These are phyloP conservation scores for Drosophila nr. fundita DNA, from an alignment of 2,888 invertebrate genomes.

Conservation along the genomic window DNA sequence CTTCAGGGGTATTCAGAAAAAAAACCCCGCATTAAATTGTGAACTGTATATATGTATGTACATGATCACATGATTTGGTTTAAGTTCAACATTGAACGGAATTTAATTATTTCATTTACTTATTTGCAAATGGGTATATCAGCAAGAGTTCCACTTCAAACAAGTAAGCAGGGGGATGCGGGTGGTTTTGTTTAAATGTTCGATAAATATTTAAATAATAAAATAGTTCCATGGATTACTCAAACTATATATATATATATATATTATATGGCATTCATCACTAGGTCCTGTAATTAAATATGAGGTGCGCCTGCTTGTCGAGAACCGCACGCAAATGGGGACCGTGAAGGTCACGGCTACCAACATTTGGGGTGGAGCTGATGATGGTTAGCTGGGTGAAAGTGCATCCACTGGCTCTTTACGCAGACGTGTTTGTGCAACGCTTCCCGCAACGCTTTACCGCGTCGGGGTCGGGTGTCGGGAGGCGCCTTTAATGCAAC, in stretches of 20 bases:
- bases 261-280: not conserved
- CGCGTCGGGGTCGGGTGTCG: not conserved
- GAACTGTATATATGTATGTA: not conserved
- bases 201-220: not conserved
- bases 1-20: not conserved
- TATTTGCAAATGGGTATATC: not conserved
- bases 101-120: not conserved
- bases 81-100: not conserved
- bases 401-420: conserved; percentile 22
- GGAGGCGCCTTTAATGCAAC: conserved; percentile 12
- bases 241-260: not conserved
- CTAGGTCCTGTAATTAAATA: conserved; percentile 1
- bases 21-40: not conserved
- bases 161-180: not conserved
- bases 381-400: conserved; percentile 23
- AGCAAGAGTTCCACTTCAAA: not conserved
- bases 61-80: not conserved
- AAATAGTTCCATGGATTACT: not conserved
- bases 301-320: not conserved
- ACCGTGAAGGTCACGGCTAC: conserved; percentile 32
- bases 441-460: conserved; percentile 1
- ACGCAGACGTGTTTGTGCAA: not conserved
- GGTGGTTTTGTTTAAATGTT: not conserved
- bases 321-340: not conserved
- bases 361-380: conserved; percentile 2